Percentiles rank a stretch among this genome's conserved stretches.
These are phyloP conservation scores for Drosophila parthenogenetica DNA, from an alignment of 2,888 invertebrate species.

Conservation along the genomic window DNA sequence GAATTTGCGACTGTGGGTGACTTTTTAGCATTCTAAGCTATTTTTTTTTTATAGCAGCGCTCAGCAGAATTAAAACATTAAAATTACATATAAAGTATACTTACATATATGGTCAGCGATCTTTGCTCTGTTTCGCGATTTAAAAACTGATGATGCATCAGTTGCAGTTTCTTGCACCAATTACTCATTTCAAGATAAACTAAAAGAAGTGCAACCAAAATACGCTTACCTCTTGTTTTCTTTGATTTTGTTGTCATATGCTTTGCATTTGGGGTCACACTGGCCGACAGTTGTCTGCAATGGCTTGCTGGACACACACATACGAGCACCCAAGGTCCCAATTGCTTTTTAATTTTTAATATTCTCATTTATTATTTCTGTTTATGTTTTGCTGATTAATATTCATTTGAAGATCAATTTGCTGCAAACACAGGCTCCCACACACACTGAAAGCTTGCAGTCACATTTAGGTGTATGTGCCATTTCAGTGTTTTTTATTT, in stretches of 20 bases:
- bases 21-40: background rate
- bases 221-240: slow-evolving; percentile 23
- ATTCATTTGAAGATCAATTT: background rate
- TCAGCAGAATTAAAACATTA: slow-evolving; percentile 30
- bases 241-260: background rate
- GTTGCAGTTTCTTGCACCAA: slow-evolving; percentile 33
- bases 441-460: background rate
- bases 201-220: background rate
- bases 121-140: slow-evolving; percentile 38
- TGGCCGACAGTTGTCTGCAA: slow-evolving; percentile 1
- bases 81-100: slow-evolving; percentile 1
- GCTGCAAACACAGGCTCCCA: background rate
- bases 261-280: slow-evolving; percentile 35
- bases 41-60: slow-evolving; percentile 15
- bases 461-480: too few relatives aligned
- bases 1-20: slow-evolving; percentile 24
- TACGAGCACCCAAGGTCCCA: background rate
- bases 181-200: slow-evolving; percentile 40
- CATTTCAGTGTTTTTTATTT: background rate
- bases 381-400: background rate
- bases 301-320: background rate
- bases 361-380: background rate
- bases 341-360: background rate
- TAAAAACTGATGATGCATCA: slow-evolving; percentile 31
- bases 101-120: slow-evolving; percentile 40